A percentile compares a stretch with the other conserved stretches of the same genome.
phyloP scores from a whole-genome alignment of 2,797 vertebrate genomes.

The Spinus olivaceus region DNA sequence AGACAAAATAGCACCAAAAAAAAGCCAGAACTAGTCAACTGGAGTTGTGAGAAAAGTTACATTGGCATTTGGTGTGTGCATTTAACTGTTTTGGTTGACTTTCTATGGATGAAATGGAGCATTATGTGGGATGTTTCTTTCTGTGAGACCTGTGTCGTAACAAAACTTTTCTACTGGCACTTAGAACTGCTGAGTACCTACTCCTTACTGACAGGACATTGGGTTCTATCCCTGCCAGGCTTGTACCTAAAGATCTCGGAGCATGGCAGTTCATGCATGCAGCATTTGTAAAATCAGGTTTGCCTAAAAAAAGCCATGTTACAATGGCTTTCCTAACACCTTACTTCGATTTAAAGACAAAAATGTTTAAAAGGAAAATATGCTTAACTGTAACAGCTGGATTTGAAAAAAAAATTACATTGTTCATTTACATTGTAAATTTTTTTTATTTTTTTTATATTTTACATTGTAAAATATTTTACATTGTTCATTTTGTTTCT shows the following conservation, averaged over 20 bases:
- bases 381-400: not conserved
- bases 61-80: not conserved
- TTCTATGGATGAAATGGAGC: not conserved
- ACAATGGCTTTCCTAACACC: not conserved
- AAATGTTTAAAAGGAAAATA: not conserved
- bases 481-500: not conserved
- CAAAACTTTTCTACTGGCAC: not conserved
- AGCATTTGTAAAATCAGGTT: not conserved
- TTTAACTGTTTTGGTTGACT: not conserved
- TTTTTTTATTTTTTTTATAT: no score
- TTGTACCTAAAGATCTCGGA: not conserved
- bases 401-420: not conserved
- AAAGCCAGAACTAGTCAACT: not conserved
- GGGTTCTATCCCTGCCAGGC: not conserved
- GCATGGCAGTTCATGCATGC: not conserved
- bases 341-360: not conserved
- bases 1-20: not conserved
- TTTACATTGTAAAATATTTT: not conserved
- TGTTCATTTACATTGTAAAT: no score
- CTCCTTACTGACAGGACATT: not conserved
- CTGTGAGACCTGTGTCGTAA: not conserved
- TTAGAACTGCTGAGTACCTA: not conserved
- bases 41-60: not conserved
- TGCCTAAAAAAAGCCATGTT: not conserved
- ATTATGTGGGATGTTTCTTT: not conserved